phyloP scores from a whole-genome alignment of 2,797 vertebrate species.

The Epinephelus coioides region DNA sequence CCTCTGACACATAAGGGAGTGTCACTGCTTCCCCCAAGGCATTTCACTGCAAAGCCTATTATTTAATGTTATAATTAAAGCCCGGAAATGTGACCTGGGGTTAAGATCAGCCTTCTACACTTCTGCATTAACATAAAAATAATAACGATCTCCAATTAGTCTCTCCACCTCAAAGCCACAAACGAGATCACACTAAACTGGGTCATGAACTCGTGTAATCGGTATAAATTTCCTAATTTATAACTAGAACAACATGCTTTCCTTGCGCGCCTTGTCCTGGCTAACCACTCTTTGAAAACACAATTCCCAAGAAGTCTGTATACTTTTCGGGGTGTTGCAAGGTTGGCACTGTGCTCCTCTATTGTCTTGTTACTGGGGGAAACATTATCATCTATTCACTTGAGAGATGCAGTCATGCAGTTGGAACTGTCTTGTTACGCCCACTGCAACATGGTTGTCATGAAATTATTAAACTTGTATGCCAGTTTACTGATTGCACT shows the following conservation, averaged over 20 bases:
- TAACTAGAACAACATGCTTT: conserved; percentile 49
- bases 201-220: conserved; percentile 71
- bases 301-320: conserved; percentile 28
- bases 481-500: conserved; percentile 21
- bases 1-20: conserved; percentile 44
- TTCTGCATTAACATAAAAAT: conserved; percentile 75
- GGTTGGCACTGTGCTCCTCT: conserved; percentile 15
- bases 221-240: conserved; percentile 65
- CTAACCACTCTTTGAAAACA: conserved; percentile 55
- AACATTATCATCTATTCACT: conserved; percentile 38
- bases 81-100: conserved; percentile 58
- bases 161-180: conserved; percentile 64
- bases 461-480: conserved; percentile 24
- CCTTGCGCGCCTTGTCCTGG: conserved; percentile 31
- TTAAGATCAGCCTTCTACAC: conserved; percentile 60
- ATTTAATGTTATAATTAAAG: conserved; percentile 77
- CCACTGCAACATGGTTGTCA: conserved; percentile 5
- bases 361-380: conserved; percentile 35
- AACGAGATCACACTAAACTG: conserved; percentile 67
- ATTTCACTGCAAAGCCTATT: conserved; percentile 56
- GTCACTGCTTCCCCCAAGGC: conserved; percentile 47
- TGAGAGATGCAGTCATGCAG: conserved; percentile 33
- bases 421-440: conserved; percentile 20
- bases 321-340: neutral
- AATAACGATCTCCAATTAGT: conserved; percentile 74